Percentiles rank a stretch among this genome's conserved stretches.
These are phyloP conservation scores for Lithophane socia DNA, from an alignment of 2,888 invertebrate genomes.

Conservation along the genomic window DNA sequence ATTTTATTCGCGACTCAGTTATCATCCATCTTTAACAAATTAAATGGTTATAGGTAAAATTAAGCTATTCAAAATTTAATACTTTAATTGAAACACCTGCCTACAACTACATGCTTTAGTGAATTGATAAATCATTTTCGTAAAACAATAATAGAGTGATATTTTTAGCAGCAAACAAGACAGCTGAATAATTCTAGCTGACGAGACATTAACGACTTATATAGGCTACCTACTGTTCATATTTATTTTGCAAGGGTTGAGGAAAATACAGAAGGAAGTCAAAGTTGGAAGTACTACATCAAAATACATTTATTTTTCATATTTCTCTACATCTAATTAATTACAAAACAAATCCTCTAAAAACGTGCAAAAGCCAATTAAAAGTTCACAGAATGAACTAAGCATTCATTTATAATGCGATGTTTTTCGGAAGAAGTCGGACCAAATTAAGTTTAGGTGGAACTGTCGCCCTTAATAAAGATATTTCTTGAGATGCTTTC, in stretches of 20 bases:
- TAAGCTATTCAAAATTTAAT: slow-evolving; percentile 19
- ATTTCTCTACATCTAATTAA: neutral
- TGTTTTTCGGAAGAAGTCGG: slow-evolving; percentile 37
- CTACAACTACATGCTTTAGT: no score
- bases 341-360: neutral
- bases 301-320: neutral
- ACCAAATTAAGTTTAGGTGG: slow-evolving; percentile 60
- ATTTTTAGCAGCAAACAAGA: neutral
- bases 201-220: neutral
- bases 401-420: slow-evolving; percentile 48
- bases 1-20: neutral
- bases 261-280: neutral
- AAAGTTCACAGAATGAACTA: slow-evolving; percentile 55
- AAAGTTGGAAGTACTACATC: neutral
- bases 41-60: slow-evolving; percentile 11
- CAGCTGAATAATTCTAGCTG: neutral
- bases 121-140: neutral
- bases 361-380: slow-evolving; percentile 33
- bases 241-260: neutral
- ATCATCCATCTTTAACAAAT: neutral
- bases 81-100: slow-evolving; percentile 26
- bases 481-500: slow-evolving; percentile 64
- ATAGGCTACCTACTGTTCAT: neutral
- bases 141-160: neutral
- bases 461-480: slow-evolving; percentile 62